Evolutionary conservation across 2,888 invertebrate species (phyloP).

Genomic region (Cantharis flavilabris): DNA sequence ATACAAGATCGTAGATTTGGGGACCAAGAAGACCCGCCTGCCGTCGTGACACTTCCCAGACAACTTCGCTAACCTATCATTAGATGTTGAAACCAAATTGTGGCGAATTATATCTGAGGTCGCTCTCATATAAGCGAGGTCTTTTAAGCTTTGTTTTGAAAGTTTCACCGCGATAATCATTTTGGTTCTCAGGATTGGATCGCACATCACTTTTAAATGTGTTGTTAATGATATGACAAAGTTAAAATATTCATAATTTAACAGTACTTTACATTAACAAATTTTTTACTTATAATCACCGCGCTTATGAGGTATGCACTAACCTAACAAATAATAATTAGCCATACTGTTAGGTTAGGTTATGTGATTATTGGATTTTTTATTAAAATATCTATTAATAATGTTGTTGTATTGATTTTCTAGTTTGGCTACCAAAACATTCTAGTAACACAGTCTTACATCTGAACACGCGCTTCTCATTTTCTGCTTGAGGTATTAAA

Average conservation of each 20-base stretch:
- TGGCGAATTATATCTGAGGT: conserved; percentile 47
- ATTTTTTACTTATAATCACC: neutral
- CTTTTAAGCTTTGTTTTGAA: conserved; percentile 37
- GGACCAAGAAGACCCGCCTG: conserved; percentile 37
- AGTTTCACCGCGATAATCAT: conserved; percentile 27
- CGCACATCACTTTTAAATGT: conserved; percentile 8
- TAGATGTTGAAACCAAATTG: conserved; percentile 49
- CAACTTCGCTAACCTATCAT: conserved; percentile 49
- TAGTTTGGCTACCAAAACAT: neutral
- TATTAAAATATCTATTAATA: neutral
- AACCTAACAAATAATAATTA: neutral
- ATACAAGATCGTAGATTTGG: conserved; percentile 48
- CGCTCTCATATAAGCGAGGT: conserved; percentile 44
- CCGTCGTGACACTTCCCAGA: conserved; percentile 49
- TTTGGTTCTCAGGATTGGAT: conserved; percentile 23
- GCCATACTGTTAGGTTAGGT: neutral
- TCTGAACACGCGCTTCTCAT: neutral
- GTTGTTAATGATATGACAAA: conserved; percentile 4
- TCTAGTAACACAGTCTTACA: neutral
- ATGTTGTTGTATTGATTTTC: neutral
- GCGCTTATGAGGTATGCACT: neutral
- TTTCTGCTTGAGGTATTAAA: neutral
- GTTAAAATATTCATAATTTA: conserved; percentile 4
- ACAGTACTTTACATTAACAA: neutral
- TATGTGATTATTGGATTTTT: neutral